Base-by-base conservation (phyloP, 2,797 vertebrate genomes). In the Tangara arthus region DNA sequence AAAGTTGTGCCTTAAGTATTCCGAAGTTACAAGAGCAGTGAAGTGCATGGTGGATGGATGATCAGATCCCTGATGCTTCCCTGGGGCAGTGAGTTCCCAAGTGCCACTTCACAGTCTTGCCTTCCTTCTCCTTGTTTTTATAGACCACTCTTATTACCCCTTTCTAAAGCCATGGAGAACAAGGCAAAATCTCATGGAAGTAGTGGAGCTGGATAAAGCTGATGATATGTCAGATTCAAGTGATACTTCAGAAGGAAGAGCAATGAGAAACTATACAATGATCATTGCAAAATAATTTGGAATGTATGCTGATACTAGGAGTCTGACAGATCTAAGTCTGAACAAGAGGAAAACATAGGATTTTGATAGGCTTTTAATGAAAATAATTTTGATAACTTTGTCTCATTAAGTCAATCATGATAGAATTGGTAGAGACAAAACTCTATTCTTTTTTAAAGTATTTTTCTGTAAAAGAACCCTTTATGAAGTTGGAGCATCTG, bases 1-100 rank as follows among this genome's bases (percentile, higher is more conserved):
- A 63, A 84, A 47, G 12, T 9, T 55, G 8, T 89, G 7, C 18
- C 30, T 41, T n/a, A 77, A 46, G 8, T n/a, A 53, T 46, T 46
- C 12, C 14, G 70, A 34, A 57, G 72, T 60, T n/a, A 17, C 8
- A 39, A 42, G 8, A 14, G 30, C 17, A 82, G 42, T 0, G 3
- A 68, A 9, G 9, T 63, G 6, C 8, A 11, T 0, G 2, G 19
- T 35, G 59, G 10, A 23, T 0, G 28, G 12, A 21, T 0, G 1
- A 17, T 16, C 41, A 81, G 6, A n/a, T 3, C 3, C 26, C 18
- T 12, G 3, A n/a, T 12, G 30, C 6, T 37, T 80, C 19, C 30
- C 59, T 37, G 21, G 47, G 14, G 19, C 12, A n/a, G 22, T 23
- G 10, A 22, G 2, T 56, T 93, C 28, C 77, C 28, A 52, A 87